A percentile compares a stretch with the other conserved stretches of the same genome.
These are phyloP conservation scores for Engraulis encrasicolus DNA, from an alignment of 2,113 vertebrate genomes.

Conservation along the genomic window DNA sequence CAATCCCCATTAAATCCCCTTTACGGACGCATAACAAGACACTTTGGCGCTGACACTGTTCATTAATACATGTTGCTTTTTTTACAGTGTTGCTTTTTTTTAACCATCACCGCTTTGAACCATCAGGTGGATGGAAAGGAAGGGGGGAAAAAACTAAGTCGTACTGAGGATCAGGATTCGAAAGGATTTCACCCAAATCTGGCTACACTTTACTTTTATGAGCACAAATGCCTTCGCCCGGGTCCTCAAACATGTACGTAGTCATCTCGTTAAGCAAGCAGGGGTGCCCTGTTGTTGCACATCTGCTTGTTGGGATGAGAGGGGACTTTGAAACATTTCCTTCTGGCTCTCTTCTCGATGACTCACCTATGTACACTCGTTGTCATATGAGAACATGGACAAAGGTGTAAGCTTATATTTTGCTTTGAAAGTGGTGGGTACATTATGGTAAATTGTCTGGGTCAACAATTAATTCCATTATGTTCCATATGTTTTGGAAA, in stretches of 20 bases:
- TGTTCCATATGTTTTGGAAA: no score
- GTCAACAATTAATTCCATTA: no score
- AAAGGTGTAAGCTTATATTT: no score
- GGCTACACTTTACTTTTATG: constrained; percentile 16
- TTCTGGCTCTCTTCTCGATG: neutral
- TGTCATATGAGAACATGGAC: neutral
- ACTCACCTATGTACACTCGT: neutral
- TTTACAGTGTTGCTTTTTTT: neutral
- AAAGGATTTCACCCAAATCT: constrained; percentile 15
- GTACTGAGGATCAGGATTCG: neutral
- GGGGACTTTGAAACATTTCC: neutral
- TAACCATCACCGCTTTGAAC: neutral
- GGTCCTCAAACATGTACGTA: constrained; percentile 17
- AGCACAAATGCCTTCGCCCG: neutral
- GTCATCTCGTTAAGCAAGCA: neutral
- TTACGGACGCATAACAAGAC: neutral
- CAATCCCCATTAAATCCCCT: neutral
- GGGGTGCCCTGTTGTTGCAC: neutral
- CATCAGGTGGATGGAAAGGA: neutral
- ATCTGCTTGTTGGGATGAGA: constrained; percentile 11
- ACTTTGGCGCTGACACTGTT: constrained; percentile 13
- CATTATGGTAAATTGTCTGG: no score
- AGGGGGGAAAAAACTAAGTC: neutral
- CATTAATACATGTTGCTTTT: neutral
- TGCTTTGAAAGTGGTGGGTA: no score